Base-by-base conservation (phyloP, 2,888 invertebrate species). In the Cancer borealis region DNA sequence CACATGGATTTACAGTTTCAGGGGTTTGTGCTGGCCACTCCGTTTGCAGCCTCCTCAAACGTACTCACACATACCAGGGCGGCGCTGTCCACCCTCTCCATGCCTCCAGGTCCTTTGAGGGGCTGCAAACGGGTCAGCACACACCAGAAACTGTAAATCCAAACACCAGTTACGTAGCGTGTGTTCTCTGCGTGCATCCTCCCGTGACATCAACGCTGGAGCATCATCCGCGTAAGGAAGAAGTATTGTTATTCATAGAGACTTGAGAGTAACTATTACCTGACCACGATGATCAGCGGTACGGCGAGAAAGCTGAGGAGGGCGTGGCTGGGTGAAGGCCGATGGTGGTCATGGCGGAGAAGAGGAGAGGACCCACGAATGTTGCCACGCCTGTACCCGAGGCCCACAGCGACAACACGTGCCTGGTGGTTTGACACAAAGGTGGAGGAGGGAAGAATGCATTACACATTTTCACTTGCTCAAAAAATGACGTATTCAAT, bases 351-450 rank as follows among this genome's bases (percentile, higher is more conserved):
- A 95, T 30, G 26, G 54, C 60, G 10, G 95, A 90, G 92, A 94
- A 95, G 0, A 95, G 66, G 21, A 95, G 93, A 0, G 95, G 95
- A 0, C 95, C 95, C 45, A 95, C 60, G 89, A 95, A 95, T 8
- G 95, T 95, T 3, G 95, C 95, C 17, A 93, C 94, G 26, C 95
- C 95, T 4, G 95, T 95, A 0, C 95, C 95, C 10, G 94, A 92
- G 0, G 94, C 93, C 94, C 94, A 95, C 49, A 93, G n/a, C 10
- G 95, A 95, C 73, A 95, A 84, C 45, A 88, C 92, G 66, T 95
- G 79, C 46, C 92, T 93, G 54, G 46, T 4, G 8, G 73, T 4
- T 21, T 21, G 73, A n/a, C n/a, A 4, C n/a, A 8, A 79, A n/a
- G 66, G n/a, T 21, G n/a, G n/a, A 66, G 66, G n/a, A 21, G 6